Base-by-base conservation (phyloP, 2,888 invertebrate species). In the Lepidochrysops patricia region DNA sequence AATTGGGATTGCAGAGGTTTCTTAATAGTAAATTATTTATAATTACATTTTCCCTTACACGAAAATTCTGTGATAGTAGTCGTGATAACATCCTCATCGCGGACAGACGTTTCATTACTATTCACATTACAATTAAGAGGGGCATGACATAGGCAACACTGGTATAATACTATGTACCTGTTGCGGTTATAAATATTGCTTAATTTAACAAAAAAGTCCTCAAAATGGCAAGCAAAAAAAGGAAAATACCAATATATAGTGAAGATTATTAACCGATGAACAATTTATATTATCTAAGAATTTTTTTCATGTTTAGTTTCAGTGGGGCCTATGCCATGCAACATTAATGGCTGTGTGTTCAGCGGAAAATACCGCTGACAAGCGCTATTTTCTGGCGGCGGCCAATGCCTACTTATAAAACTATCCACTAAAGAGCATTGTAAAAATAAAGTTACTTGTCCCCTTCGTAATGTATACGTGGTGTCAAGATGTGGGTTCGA, bases 31-130 rank as follows among this genome's bases (percentile, higher is more conserved):
- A 76, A 75, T 70, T 71, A 71, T 73, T 75, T 74, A 70, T 72
- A 72, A 73, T 73, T 71, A 75, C 76, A 77, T 67, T 72, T 75
- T 73, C 76, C 74, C 75, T 73, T 76, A 80, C 78, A 83, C 70
- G 79, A 84, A 68, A 82, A 82, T 83, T 87, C 88, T 89, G 88
- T 89, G 88, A 89, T 89, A 89, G 84, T 88, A 88, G 88, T 83
- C 80, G 84, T 86, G 84, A 84, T 85, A 84, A 83, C 86, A 87
- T 80, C 84, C 80, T 78, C 76, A 79, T 77, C 79, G 81, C 80
- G 63, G 59, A 62, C 67, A 76, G 75, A 78, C 82, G 80, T 81
- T 75, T 72, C 64, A 72, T 82, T 77, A 78, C 75, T 58, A 34
- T 34, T 50, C 49, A 50, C 50, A 25, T 25, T 34, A 34, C 29